Percentiles rank a stretch among this genome's conserved stretches.
Conservation (phyloP, 2,113 vertebrate species). For the Prolemur simus region DNA sequence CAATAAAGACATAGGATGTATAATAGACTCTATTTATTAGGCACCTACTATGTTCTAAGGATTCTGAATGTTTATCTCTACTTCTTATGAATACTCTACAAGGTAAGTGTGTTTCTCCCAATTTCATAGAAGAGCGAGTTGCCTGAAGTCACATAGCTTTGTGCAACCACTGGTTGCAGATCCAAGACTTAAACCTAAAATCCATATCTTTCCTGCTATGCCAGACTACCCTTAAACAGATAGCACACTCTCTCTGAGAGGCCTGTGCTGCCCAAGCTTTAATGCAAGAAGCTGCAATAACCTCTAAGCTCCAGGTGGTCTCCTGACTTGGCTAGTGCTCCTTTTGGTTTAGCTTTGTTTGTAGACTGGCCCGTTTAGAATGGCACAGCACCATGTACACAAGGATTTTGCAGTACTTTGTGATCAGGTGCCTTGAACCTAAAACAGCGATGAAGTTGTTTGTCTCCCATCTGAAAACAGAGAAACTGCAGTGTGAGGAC, state of each 20-base stretch:
- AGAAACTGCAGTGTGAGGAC: background rate
- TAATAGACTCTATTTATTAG: background rate
- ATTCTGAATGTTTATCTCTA: background rate
- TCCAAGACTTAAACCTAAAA: background rate
- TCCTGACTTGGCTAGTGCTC: background rate
- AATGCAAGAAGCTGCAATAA: background rate
- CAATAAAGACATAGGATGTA: background rate
- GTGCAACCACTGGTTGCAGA: background rate
- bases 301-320: background rate
- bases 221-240: background rate
- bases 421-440: background rate
- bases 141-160: background rate
- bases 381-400: background rate
- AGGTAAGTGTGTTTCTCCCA: background rate
- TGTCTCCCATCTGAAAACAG: background rate
- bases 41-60: background rate
- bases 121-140: background rate
- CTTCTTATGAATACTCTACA: background rate
- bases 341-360: background rate
- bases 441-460: background rate
- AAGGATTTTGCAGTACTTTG: background rate
- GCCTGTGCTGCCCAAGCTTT: background rate
- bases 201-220: background rate
- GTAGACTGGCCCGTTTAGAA: background rate
- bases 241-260: background rate